Evolutionary conservation across 2,888 invertebrate genomes (phyloP).

Genomic region (Capitulum mitella): DNA sequence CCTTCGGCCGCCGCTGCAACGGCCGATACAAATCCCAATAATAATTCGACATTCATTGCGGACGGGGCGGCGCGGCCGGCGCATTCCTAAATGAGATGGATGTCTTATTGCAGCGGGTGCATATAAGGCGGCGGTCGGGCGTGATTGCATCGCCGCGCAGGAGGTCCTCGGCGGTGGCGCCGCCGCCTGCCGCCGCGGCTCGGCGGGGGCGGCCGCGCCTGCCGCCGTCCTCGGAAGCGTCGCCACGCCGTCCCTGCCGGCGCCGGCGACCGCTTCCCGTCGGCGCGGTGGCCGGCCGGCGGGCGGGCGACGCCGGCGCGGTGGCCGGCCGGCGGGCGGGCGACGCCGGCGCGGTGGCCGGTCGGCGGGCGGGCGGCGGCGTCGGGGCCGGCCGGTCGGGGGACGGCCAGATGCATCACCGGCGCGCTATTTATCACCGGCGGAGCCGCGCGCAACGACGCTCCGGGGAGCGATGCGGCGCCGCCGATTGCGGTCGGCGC

Average conservation of each 20-base stretch:
- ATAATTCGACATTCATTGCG: background rate
- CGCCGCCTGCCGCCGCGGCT: background rate
- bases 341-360: background rate
- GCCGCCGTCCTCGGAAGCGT: background rate
- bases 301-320: background rate
- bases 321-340: background rate
- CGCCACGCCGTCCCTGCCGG: background rate
- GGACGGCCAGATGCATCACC: background rate
- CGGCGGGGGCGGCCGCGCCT: background rate
- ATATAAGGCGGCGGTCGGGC: background rate
- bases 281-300: no score
- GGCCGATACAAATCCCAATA: background rate
- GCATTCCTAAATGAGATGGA: slow-evolving; percentile 1
- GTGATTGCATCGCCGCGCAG: background rate
- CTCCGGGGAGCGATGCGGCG: background rate
- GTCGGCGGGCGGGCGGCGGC: background rate
- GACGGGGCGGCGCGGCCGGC: background rate
- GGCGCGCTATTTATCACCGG: background rate
- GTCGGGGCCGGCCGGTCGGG: no score
- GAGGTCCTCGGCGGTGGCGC: background rate
- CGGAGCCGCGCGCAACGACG: background rate
- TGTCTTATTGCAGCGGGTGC: slow-evolving; percentile 3
- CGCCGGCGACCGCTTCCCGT: background rate
- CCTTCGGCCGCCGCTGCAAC: background rate
- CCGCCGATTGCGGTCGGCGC: background rate